Conservation (phyloP, 2,888 invertebrate species). For the Ectropis crepuscularia region DNA sequence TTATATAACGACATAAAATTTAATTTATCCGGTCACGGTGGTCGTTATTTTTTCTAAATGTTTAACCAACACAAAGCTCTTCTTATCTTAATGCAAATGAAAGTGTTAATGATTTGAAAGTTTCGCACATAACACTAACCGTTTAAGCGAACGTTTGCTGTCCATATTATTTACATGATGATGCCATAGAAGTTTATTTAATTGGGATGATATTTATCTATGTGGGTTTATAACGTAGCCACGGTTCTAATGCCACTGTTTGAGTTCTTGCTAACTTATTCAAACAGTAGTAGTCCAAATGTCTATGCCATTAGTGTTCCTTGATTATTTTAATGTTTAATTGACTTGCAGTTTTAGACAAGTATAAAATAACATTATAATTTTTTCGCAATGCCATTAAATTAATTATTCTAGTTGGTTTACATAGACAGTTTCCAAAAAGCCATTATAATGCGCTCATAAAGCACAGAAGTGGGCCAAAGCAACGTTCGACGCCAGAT, state of each 20-base stretch:
- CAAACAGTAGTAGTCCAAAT: too few relatives aligned
- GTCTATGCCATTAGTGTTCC: too few relatives aligned
- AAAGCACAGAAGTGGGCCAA: constrained; percentile 35
- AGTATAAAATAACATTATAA: not conserved
- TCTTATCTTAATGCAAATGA: constrained; percentile 6
- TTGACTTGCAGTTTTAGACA: too few relatives aligned
- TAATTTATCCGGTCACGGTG: not conserved
- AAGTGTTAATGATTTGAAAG: constrained; percentile 3
- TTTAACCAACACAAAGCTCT: not conserved
- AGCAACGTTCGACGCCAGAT: constrained; percentile 33
- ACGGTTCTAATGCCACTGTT: not conserved
- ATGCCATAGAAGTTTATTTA: not conserved
- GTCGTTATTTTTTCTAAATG: not conserved
- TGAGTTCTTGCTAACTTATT: not conserved
- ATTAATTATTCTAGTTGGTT: constrained; percentile 4
- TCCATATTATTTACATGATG: not conserved
- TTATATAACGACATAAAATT: not conserved
- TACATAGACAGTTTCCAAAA: constrained; percentile 6
- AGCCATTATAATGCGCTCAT: constrained; percentile 25
- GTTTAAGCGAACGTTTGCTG: not conserved
- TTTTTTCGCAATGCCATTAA: constrained; percentile 11
- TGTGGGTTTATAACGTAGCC: not conserved
- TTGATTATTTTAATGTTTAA: too few relatives aligned
- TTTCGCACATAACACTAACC: constrained; percentile 9
- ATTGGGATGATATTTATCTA: not conserved